Percentiles rank a stretch among this genome's conserved stretches.
phyloP scores from a whole-genome alignment of 2,888 invertebrate genomes.

The Synergus japonicus region DNA sequence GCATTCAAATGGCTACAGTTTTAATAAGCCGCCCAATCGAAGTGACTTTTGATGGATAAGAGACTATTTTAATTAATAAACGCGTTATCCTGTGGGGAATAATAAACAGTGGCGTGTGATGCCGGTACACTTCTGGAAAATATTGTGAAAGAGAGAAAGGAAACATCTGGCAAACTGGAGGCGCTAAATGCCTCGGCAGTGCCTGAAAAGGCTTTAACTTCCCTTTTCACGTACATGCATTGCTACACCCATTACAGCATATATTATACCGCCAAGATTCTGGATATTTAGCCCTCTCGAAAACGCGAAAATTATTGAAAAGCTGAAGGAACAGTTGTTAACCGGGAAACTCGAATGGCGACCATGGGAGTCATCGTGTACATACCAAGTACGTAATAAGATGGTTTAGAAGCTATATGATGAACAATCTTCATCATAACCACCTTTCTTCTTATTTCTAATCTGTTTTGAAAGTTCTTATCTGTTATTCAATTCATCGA shows the following conservation, averaged over 20 bases:
- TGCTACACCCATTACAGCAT: conserved; percentile 66
- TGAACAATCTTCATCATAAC: background rate
- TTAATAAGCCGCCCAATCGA: background rate
- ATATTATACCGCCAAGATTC: conserved; percentile 64
- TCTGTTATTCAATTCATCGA: background rate
- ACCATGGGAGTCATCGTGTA: conserved; percentile 74
- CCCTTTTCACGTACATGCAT: conserved; percentile 61
- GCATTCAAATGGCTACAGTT: background rate
- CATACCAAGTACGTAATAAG: conserved; percentile 71
- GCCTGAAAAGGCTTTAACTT: conserved; percentile 45
- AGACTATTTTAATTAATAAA: conserved; percentile 29
- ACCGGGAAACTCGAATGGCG: conserved; percentile 66
- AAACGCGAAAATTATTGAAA: background rate
- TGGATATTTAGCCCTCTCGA: conserved; percentile 56
- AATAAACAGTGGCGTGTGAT: conserved; percentile 49
- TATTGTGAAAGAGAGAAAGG: conserved; percentile 66
- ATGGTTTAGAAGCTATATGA: background rate
- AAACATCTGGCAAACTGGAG: conserved; percentile 60
- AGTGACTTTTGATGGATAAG: conserved; percentile 31
- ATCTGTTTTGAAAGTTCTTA: background rate
- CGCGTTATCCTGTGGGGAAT: conserved; percentile 43
- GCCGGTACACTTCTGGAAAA: conserved; percentile 40
- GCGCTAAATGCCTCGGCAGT: conserved; percentile 55
- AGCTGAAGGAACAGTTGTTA: background rate
- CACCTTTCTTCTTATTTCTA: background rate